Evolutionary conservation across 2,888 invertebrate genomes (phyloP).

Genomic region (Calameuta idolon): DNA sequence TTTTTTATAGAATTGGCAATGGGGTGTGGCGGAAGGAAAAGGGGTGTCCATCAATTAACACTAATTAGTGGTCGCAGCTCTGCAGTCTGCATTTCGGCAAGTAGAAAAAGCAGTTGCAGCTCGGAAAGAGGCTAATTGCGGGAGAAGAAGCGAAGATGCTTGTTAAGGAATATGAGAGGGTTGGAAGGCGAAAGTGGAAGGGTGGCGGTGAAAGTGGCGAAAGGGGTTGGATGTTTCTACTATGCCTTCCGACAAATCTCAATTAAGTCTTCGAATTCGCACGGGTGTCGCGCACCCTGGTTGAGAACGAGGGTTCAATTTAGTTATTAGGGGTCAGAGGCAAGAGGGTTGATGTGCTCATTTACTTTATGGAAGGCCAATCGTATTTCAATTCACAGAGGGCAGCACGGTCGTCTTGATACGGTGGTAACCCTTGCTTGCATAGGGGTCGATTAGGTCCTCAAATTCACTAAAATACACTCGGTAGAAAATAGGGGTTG

Average conservation of each 20-base stretch:
- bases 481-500: background rate
- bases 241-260: background rate
- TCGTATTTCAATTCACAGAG: conserved; percentile 4
- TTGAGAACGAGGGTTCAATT: background rate
- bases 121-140: conserved; percentile 16
- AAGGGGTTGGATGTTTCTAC: conserved; percentile 14
- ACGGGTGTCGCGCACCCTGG: background rate
- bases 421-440: background rate
- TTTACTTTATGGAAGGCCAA: conserved; percentile 4
- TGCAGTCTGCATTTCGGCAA: conserved; percentile 13
- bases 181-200: conserved; percentile 3
- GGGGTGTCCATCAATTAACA: conserved; percentile 46
- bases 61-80: conserved; percentile 36
- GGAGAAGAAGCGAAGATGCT: conserved; percentile 15
- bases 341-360: conserved; percentile 10
- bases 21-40: background rate
- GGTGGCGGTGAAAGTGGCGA: background rate
- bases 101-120: conserved; percentile 32
- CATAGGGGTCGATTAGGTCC: background rate
- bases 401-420: conserved; percentile 10
- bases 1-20: no score
- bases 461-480: background rate
- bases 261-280: conserved; percentile 3
- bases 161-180: conserved; percentile 4
- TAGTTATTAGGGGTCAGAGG: background rate